Conservation (phyloP, 2,888 invertebrate genomes). For the Andrena trimmerana region DNA sequence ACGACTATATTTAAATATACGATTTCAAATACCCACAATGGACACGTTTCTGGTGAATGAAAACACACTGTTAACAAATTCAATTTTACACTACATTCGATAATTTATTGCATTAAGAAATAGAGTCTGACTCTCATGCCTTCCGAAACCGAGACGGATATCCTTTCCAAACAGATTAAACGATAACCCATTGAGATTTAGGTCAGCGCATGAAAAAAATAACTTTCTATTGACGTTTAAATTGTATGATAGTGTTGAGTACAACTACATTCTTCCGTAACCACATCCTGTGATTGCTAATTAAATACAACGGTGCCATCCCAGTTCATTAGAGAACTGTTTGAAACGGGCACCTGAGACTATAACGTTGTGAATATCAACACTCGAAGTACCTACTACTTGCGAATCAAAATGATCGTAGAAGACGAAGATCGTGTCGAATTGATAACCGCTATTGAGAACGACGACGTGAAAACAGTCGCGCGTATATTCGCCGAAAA, state of each 20-base stretch:
- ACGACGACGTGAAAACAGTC: constrained; percentile 47
- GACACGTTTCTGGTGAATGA: no score
- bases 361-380: not conserved
- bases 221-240: not conserved
- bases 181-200: not conserved
- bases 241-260: not conserved
- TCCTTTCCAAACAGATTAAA: not conserved
- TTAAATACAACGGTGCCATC: not conserved
- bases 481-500: constrained; percentile 49
- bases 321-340: constrained; percentile 12
- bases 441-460: constrained; percentile 64
- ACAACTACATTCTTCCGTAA: constrained; percentile 28
- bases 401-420: constrained; percentile 37
- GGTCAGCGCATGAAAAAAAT: not conserved
- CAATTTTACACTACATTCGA: no score
- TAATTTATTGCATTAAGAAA: not conserved
- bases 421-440: constrained; percentile 23
- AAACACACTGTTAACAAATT: no score
- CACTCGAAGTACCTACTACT: no score
- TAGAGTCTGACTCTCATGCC: not conserved
- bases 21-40: no score
- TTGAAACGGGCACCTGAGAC: not conserved
- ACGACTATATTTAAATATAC: no score
- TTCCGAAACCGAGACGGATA: constrained; percentile 5
- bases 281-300: constrained; percentile 59